Evolutionary conservation across 2,797 vertebrate genomes (phyloP), one percentile per base, ranked within the genome.

Genomic region (Myotis daubentonii): DNA sequence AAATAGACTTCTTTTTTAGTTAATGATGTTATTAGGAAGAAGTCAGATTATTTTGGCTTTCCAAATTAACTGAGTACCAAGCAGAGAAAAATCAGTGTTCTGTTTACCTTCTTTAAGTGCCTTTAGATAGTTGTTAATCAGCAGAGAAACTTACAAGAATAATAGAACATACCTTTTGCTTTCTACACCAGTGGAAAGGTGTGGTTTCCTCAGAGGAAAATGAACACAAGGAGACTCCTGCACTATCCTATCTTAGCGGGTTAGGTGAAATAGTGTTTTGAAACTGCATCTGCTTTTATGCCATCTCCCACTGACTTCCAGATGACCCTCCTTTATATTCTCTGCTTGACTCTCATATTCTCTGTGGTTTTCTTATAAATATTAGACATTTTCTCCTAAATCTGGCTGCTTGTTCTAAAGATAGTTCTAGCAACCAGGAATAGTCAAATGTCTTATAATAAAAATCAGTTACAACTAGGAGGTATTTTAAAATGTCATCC

Each of bases 11-110:
- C 93, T 98, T 97, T 97, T 95, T 96, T 96, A 93, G 95, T 95
- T 97, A 96, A 97, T 97, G 94, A 95, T 96, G 57, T 96, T 81
- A 92, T 93, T 97, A 97, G 94, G 89, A 97, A 94, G 92, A 90
- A 88, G 97, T 97, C 95, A 95, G 97, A 97, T 98, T 95, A 97
- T 93, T 94, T 95, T 97, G 95, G 91, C 91, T 98, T 97, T 96
- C 71, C 60, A 17, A 71, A 96, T 66, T 94, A 95, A 96, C 76
- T 65, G 92, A 97, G 93, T 2, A 84, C 84, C 97, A 97, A 94
- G 87, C 87, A 91, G 96, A 95, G 85, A 94, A 76, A 96, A 97
- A 97, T 97, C 97, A 62, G n/a, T 93, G 49, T 94, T 92, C 83
- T 96, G n/a, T 96, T 97, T 96, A 91, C 94, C 89, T 96, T 97